phyloP scores from a whole-genome alignment of 2,113 vertebrate genomes.

The Notechis scutatus region DNA sequence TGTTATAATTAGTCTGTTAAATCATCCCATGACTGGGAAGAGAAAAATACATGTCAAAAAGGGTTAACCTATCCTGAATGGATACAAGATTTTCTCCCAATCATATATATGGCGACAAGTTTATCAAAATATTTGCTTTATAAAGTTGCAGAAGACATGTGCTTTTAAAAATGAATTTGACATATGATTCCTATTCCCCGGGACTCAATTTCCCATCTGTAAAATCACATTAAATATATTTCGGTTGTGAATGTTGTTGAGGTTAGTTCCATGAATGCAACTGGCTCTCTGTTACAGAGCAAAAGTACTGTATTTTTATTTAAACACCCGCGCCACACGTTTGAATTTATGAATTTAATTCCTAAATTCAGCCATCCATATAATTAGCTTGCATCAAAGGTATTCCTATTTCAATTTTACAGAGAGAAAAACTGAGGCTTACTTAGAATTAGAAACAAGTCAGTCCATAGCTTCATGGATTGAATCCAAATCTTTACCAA shows the following conservation, averaged over 20 bases:
- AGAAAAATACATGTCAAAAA: background rate
- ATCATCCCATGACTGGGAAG: background rate
- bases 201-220: constrained; percentile 13
- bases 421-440: background rate
- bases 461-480: background rate
- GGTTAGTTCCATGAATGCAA: background rate
- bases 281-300: background rate
- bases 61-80: background rate
- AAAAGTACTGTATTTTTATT: background rate
- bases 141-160: background rate
- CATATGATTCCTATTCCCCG: background rate
- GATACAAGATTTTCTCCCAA: background rate
- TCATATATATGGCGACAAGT: background rate
- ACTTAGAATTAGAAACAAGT: background rate
- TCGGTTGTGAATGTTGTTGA: background rate
- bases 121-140: background rate
- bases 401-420: background rate
- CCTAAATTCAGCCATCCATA: background rate
- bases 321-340: background rate
- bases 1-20: background rate
- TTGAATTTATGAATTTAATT: background rate
- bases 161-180: background rate
- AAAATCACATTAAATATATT: constrained; percentile 13
- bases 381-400: background rate
- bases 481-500: background rate